Evolutionary conservation across 2,888 invertebrate species (phyloP), one percentile per base, ranked within the genome.

Genomic region (Syritta pipiens): DNA sequence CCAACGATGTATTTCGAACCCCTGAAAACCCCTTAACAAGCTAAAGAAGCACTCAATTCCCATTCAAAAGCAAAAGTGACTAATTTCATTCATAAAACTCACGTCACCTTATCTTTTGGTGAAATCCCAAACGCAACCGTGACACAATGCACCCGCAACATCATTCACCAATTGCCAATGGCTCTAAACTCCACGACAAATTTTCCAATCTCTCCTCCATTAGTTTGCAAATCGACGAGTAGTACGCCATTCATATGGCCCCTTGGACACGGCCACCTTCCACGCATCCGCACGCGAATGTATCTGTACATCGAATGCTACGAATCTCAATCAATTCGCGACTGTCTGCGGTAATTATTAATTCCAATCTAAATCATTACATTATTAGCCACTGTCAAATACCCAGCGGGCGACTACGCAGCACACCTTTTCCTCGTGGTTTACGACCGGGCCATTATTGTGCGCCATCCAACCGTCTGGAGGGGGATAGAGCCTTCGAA

Each of bases 311-410:
- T 14, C 28, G 9, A 17, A 42, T 2, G n/a, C 30, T 30, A 32
- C 35, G 46, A 74, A 49, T 49, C 30, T 35, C 65, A 63, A 79
- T 74, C 67, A 67, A 74, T 74, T 62, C 51, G 57, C 68, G 83
- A 72, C 82, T 82, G 83, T 82, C 82, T 81, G 77, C 79, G 72
- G 76, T 82, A 83, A 83, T 83, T 83, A 82, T 83, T 83, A 83
- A 83, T 82, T 81, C 81, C 75, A 81, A 82, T 76, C 79, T 83
- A 76, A 83, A 83, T 83, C 83, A 83, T 83, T 82, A 82, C 83
- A 83, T 83, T 83, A 83, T 83, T 83, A 83, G 82, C 82, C 83
- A 83, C 83, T 83, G 83, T 83, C 83, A 83, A 83, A 83, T 83
- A 82, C 83, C 40, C 83, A 83, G 83, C 83, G 67, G 81, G 83